Evolutionary conservation across 1,140 invertebrate genomes (phyloP), one percentile per base, ranked within the genome.

Genomic region (Ostrea edulis): DNA sequence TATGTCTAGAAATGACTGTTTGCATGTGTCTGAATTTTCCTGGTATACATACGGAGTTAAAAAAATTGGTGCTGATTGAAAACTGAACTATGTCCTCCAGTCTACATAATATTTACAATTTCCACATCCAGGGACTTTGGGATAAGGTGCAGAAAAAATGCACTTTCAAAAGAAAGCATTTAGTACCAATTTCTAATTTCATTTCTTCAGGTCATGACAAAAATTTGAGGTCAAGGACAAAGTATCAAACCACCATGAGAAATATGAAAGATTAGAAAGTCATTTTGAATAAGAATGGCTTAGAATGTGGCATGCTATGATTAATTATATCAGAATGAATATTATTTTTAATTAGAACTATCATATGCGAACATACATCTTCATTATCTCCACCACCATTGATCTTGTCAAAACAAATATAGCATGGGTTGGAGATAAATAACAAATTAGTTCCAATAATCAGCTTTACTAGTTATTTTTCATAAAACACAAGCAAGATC

Each of bases 401-500:
- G 68, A 71, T 71, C 68, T 35, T 71, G 68, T 35, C 22, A 71
- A 71, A 71, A 71, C 22, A 71, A 25, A 71, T 71, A 9, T 44
- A 25, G 25, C 25, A 8, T 71, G 68, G 65, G 14, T 29, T 71
- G 22, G 22, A 29, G 68, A 71, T 71, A 71, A 25, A 25, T 71
- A 25, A 71, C 25, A 71, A 71, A 71, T 71, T 71, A 71, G 68
- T 71, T 35, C 68, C 12, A 9, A 25, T 35, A 25, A 71, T 71
- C 68, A 35, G 68, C 68, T 29, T 12, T 12, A 71, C 29, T 25
- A 71, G 22, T 71, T 71, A 71, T 71, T 71, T 71, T 71, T 71
- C 68, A 71, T 71, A 71, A 25, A 71, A 71, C 9, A 44, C 35
- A 71, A 71, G 68, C 68, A 25, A 71, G 68, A 71, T 71, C 68